These are phyloP conservation scores for Quadriops clusia DNA, from an alignment of 2,888 invertebrate species.

Conservation along the genomic window DNA sequence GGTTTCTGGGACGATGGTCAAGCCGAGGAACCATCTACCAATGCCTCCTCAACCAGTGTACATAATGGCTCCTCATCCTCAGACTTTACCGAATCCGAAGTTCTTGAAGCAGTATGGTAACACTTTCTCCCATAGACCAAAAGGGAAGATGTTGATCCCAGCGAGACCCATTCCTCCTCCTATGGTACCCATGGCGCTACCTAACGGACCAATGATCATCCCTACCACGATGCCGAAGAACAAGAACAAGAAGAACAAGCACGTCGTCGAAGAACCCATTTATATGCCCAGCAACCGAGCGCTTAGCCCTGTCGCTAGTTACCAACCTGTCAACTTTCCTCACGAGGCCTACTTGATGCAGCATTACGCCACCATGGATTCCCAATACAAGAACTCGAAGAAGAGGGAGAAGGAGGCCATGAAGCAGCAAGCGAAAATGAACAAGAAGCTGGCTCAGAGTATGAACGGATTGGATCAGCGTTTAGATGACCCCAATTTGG, in stretches of 20 bases:
- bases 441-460: conserved; percentile 54
- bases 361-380: conserved; percentile 44
- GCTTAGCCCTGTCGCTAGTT: conserved; percentile 45
- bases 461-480: conserved; percentile 51
- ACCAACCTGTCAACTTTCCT: conserved; percentile 45
- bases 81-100: conserved; percentile 36
- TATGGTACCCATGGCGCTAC: conserved; percentile 28
- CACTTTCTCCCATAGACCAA: conserved; percentile 43
- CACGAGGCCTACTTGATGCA: conserved; percentile 47
- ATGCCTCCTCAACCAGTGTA: conserved; percentile 32
- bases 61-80: conserved; percentile 32
- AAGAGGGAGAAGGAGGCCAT: conserved; percentile 25
- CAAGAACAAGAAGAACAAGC: conserved; percentile 39
- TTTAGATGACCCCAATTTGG: conserved; percentile 41
- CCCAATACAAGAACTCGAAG: conserved; percentile 14
- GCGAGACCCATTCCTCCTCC: conserved; percentile 40
- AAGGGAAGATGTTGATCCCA: conserved; percentile 44
- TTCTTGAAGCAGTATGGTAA: conserved; percentile 37
- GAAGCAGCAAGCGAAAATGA: conserved; percentile 39
- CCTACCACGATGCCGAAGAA: conserved; percentile 46
- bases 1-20: conserved; percentile 36
- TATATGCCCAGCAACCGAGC: conserved; percentile 46
- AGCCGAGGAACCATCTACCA: conserved; percentile 31
- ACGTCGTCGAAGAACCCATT: conserved; percentile 46
- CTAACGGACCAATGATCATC: conserved; percentile 30